Evolutionary conservation across 2,113 vertebrate species (phyloP), one percentile per base, ranked within the genome.

Genomic region (Phaetusa simplex): DNA sequence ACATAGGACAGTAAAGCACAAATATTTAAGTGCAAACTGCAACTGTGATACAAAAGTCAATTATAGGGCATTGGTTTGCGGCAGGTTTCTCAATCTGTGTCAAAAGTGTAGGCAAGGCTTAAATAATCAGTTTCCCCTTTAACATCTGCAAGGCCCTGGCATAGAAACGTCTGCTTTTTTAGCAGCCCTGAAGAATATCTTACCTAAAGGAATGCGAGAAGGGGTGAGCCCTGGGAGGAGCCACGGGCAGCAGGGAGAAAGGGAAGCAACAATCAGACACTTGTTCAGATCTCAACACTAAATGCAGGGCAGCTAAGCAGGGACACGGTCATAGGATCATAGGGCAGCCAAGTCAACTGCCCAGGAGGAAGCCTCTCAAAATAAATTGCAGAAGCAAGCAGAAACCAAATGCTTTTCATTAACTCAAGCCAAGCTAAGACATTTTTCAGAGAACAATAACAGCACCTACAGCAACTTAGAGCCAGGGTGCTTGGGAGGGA

Each of bases 201-300:
- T 99, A 99, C 99, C 99, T 99, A 99, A 99, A 99, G 95, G 99
- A 99, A 93, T 99, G 98, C 84, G 99, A 99, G 98, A 99, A 99
- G 90, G 99, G 99, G 58, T 99, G 99, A 97, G 99, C 99, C 99
- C 99, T 99, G 98, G 92, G 71, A 93, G 96, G 82, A 92, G 81
- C 97, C 97, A 96, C 34, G 8, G 85, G 98, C 98, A 99, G 98
- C 98, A 72, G 95, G 87, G 95, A 97, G 83, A 92, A 95, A 96
- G 29, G 85, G 92, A 97, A 96, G 92, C 12, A 56, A 55, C 17
- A 62, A 43, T 98, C 92, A 98, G 95, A 76, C 22, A 78, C 59
- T 67, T 52, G n/a, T 24, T 3, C 73, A 49, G 52, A 30, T 26
- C n/a, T 27, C 3, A 79, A 65, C 29, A 26, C 19, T 8, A 34